Evolutionary conservation across 1,140 invertebrate species (phyloP), one percentile per base, ranked within the genome.

Genomic region (Trypoxylus dichotomus): DNA sequence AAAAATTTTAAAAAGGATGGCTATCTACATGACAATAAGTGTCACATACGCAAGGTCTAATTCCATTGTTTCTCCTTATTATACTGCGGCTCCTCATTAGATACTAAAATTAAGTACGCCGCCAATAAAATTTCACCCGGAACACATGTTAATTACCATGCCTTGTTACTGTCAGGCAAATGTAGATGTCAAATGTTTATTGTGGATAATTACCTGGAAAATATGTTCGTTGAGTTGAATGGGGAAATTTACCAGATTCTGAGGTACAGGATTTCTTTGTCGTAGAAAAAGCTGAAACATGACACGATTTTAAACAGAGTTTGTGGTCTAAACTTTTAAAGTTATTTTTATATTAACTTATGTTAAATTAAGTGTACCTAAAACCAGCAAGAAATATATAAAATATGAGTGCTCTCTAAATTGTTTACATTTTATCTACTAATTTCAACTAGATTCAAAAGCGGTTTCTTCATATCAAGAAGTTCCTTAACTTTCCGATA

Each of bases 41-140:
- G 10, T 13, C 27, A 68, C 60, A 68, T 68, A 68, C 15, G 60
- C 24, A 68, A 7, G 24, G 11, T 10, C 24, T 68, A 68, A 68
- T 68, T 27, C 60, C 60, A 68, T 68, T 68, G 60, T 68, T 68
- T 24, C 60, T 68, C 60, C 27, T 68, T 68, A 68, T 68, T 68
- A 27, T 68, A 25, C 60, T 24, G 60, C 7, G 60, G 27, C 8
- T 68, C 60, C 60, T 68, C 60, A 68, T 68, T 68, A 68, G 24
- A 29, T 68, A 68, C 60, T 68, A 29, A 68, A 68, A 27, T 68
- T 68, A 68, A 68, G 27, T 15, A 68, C 27, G 24, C 21, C 19
- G 21, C 60, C 60, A 68, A 68, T 68, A 29, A 68, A 68, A 68
- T 68, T 68, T 68, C 5, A 8, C 24, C 19, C 60, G 6, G 60